Evolutionary conservation across 2,797 vertebrate genomes (phyloP), one percentile per base, ranked within the genome.

Genomic region (Schizopygopsis malacanthus): DNA sequence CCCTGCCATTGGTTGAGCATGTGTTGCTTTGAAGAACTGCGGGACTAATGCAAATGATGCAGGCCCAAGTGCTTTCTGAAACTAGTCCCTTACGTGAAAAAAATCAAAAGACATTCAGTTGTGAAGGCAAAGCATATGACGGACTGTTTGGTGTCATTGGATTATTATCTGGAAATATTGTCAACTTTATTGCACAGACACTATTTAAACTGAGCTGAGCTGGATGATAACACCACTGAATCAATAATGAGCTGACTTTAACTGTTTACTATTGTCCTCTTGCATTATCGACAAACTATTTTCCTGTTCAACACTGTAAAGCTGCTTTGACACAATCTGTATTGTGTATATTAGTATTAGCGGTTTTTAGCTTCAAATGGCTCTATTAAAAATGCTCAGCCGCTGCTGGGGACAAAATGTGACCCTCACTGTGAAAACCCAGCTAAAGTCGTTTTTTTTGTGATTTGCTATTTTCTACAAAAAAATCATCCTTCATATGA

Each of bases 41-140:
- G 16, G 50, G 39, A 56, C 16, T 71, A n/a, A 70, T 56, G 80
- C 8, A 82, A 59, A 72, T 82, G n/a, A 43, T 54, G 16, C 37
- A 20, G 33, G 22, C 6, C 54, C 8, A 11, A 77, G 28, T n/a
- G 45, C 25, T 52, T 81, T 16, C 7, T 16, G 4, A n/a, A 43
- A 81, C 12, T 16, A 18, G 45, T 39, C 22, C 18, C 45, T 4
- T 13, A 54, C 9, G 20, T 9, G 8, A 28, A 47, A 52, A 47
- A 33, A 52, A 18, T 5, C 16, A 12, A 76, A 37, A 77, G 52
- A 22, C 20, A 13, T 77, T 77, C 5, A 54, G 73, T 76, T 18
- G 18, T 41, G 54, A 22, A 61, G 4, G n/a, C 15, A 45, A 76
- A 76, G 11, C 25, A 52, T 52, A 52, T 52, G 47, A 3, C 2